Base-by-base conservation (phyloP, 2,113 vertebrate species). In the Paralichthys olivaceus region DNA sequence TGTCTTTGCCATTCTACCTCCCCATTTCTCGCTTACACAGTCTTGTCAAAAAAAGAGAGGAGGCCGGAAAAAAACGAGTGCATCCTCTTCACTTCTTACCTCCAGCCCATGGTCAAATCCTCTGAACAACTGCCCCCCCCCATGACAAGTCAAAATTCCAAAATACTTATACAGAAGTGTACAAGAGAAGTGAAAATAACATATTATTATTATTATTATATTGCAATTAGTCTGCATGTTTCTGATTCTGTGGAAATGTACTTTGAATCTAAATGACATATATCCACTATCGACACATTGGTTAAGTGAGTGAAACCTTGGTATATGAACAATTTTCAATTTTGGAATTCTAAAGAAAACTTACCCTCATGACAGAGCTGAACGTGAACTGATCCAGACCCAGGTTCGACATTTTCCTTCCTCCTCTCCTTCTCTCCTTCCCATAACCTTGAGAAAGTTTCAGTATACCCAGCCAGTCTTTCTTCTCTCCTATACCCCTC, bases 361-460 rank as follows among this genome's bases (percentile, higher is more conserved):
- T 32, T 20, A 60, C 6, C 56, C 13, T 65, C 0, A 0, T 70
- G 14, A 78, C 8, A 28, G 45, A 60, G 4, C 7, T 49, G 53
- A 17, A 45, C 15, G 15, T 45, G 49, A 80, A 53, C n/a, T 69
- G 61, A 54, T 67, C 15, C 51, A 69, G 57, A 75, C 51, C 23
- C 15, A 43, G 4, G 12, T 45, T 37, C 5, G 12, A 78, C 60
- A 57, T 58, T 66, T 69, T 58, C 6, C 25, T 54, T 56, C 43
- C 23, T 20, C 19, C 56, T 43, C 17, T 9, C 34, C 34, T 43
- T 43, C 58, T 32, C 17, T 23, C 34, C 47, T 67, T 19, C n/a
- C n/a, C 32, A 32, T 79, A 56, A 90, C 90, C 82, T 88, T 90
- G 61, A 87, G 28, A 81, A 88, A 86, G 78, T 85, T 85, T 69